These are phyloP conservation scores for Brachypodius melanocephalos DNA, from an alignment of 2,113 vertebrate species.

Conservation along the genomic window DNA sequence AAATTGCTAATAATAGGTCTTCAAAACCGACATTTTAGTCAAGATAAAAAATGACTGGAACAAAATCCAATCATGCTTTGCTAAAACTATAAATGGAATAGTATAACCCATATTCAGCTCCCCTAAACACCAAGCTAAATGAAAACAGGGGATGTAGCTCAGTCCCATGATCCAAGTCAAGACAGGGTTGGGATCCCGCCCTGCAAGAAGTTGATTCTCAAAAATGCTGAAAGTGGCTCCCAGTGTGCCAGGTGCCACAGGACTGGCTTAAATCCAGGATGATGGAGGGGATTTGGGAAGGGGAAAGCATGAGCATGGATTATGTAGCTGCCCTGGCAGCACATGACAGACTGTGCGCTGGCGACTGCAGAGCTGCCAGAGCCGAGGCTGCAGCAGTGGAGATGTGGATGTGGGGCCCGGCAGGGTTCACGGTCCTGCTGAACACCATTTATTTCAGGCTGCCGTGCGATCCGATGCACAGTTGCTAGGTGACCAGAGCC, in stretches of 20 bases:
- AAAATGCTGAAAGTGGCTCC: not conserved
- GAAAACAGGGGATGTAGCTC: conserved; percentile 16
- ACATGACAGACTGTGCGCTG: not conserved
- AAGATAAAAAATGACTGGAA: conserved; percentile 52
- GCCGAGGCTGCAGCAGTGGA: not conserved
- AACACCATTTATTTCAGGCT: not conserved
- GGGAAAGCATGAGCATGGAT: not conserved
- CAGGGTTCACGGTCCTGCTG: not conserved
- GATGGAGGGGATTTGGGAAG: not conserved
- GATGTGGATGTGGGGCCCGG: not conserved
- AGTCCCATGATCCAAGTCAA: not conserved
- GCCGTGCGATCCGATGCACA: not conserved
- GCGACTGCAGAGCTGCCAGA: not conserved
- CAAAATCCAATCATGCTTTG: conserved; percentile 31
- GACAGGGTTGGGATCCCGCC: not conserved
- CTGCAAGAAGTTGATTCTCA: not conserved
- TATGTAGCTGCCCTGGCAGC: not conserved
- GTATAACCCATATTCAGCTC: conserved; percentile 45
- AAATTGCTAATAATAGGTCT: conserved; percentile 64
- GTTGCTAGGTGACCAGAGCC: conserved; percentile 52
- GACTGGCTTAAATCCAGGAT: not conserved
- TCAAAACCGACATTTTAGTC: conserved; percentile 48
- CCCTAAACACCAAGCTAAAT: not conserved
- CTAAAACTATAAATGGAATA: conserved; percentile 62
- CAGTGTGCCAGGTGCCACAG: not conserved